Evolutionary conservation across 2,888 invertebrate genomes (phyloP), one percentile per base, ranked within the genome.

Genomic region (Nomada hirtipes): DNA sequence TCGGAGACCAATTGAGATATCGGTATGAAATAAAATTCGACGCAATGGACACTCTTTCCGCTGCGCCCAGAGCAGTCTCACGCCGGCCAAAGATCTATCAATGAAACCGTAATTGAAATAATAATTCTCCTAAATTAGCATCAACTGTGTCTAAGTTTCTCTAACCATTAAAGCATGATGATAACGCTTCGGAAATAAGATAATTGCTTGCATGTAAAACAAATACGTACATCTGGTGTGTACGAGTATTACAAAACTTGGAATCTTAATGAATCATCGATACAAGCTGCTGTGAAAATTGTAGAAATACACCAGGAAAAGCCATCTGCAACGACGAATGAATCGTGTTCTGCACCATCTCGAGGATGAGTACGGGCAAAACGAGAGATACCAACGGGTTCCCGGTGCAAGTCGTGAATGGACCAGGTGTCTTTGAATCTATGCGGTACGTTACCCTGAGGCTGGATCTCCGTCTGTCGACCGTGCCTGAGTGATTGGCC

Each of bases 371-470:
- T 61, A 72, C 29, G 44, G 72, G 72, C 68, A 67, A 68, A 36
- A 55, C 15, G 20, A 65, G 65, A 69, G 70, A 74, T 68, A 76
- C 68, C 74, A 83, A 77, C 70, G 81, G 81, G 77, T 85, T 83
- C 67, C 81, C 83, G 81, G 81, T 64, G 79, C 76, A 70, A 72
- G 59, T 77, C 69, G 70, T 76, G 64, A 63, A 83, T 64, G 76
- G 72, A 65, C 77, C 83, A 84, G 79, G 57, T 67, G 78, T 57
- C 64, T 69, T 85, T 86, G 81, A 83, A 88, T 86, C 87, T 86
- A 85, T 78, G 82, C 88, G 81, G 83, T 91, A 92, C 93, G 91
- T 94, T 94, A 94, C 94, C 94, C 94, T 94, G 89, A 94, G 93
- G 89, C 94, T 94, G 88, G 94, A 94, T 88, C 94, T 92, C 86